phyloP scores from a whole-genome alignment of 2,113 vertebrate species.

The Channa argus region DNA sequence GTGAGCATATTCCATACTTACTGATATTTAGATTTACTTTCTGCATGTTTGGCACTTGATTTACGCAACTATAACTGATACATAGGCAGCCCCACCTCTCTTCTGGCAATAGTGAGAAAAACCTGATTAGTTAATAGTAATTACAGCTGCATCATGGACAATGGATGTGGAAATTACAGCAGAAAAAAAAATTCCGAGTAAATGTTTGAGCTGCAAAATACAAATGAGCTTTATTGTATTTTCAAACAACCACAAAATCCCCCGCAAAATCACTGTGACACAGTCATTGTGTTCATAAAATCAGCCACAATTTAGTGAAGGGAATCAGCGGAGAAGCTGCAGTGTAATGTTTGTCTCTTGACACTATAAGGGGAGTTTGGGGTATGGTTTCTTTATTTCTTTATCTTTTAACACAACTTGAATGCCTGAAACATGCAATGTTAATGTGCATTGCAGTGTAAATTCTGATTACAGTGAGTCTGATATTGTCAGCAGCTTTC shows the following conservation, averaged over 20 bases:
- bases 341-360: constrained; percentile 56
- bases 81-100: not conserved
- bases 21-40: constrained; percentile 9
- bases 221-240: constrained; percentile 63
- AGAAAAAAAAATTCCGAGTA: constrained; percentile 57
- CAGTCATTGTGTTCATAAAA: constrained; percentile 69
- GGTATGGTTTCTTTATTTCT: constrained; percentile 64
- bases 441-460: constrained; percentile 10
- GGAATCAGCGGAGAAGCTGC: constrained; percentile 55
- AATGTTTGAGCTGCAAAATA: constrained; percentile 41
- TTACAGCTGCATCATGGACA: constrained; percentile 44
- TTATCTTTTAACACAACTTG: constrained; percentile 37
- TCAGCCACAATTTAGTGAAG: constrained; percentile 59
- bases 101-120: constrained; percentile 5
- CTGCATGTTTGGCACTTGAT: not conserved
- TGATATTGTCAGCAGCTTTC: constrained; percentile 1
- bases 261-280: constrained; percentile 64
- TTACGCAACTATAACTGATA: not conserved
- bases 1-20: not conserved
- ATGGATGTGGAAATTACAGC: constrained; percentile 52
- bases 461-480: constrained; percentile 30
- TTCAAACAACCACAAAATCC: constrained; percentile 60
- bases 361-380: constrained; percentile 59
- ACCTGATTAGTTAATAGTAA: constrained; percentile 31
- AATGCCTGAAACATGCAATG: constrained; percentile 29